Percentiles rank a stretch among this genome's conserved stretches.
Conservation (phyloP, 1,140 invertebrate genomes). For the Drosophila melanica region DNA sequence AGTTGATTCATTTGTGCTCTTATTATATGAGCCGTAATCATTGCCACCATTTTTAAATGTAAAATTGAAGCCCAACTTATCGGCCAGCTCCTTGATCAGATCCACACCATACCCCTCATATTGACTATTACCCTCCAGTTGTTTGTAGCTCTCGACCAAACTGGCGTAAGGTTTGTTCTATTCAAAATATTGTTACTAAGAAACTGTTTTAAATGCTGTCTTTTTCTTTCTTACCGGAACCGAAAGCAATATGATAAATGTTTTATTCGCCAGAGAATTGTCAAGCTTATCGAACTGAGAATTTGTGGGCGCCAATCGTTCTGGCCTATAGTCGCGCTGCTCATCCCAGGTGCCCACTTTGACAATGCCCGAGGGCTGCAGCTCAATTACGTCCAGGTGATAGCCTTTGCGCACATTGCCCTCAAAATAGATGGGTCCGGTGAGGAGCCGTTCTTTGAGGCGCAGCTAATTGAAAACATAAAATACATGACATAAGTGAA, state of each 20-base stretch:
- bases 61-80: constrained; percentile 93
- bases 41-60: constrained; percentile 91
- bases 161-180: constrained; percentile 94
- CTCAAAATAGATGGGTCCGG: constrained; percentile 93
- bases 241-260: constrained; percentile 91
- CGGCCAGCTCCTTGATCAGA: constrained; percentile 90
- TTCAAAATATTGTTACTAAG: background rate
- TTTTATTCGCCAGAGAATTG: constrained; percentile 89
- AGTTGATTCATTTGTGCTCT: constrained; percentile 89
- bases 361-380: constrained; percentile 87
- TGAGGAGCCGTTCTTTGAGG: constrained; percentile 86
- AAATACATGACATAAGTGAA: background rate
- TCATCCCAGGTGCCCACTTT: constrained; percentile 91
- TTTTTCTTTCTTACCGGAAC: constrained; percentile 70
- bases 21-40: constrained; percentile 89
- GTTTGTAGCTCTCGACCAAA: constrained; percentile 88
- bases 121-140: constrained; percentile 91
- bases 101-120: constrained; percentile 93
- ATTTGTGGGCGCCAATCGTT: constrained; percentile 63
- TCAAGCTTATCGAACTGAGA: constrained; percentile 81
- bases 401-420: constrained; percentile 92
- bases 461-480: constrained; percentile 44
- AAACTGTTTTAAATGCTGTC: background rate
- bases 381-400: constrained; percentile 91
- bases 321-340: constrained; percentile 57